Percentiles rank a stretch among this genome's conserved stretches.
phyloP scores from a whole-genome alignment of 1,140 invertebrate species.

The Planococcus citri region DNA sequence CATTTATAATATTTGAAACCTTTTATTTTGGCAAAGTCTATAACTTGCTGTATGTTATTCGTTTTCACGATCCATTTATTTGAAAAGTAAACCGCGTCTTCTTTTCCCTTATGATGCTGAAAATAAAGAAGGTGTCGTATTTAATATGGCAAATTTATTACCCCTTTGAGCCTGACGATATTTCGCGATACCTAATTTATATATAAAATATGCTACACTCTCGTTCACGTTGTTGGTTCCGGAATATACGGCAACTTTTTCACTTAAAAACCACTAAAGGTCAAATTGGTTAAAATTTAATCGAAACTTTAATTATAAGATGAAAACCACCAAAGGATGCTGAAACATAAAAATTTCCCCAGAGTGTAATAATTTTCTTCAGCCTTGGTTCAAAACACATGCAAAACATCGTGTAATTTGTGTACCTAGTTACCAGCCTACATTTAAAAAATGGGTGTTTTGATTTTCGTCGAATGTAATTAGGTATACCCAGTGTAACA shows the following conservation, averaged over 20 bases:
- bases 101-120: conserved; percentile 9
- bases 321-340: not conserved
- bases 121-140: not conserved
- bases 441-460: no score
- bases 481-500: no score
- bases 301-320: not conserved
- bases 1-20: conserved; percentile 6
- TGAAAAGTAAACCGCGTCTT: conserved; percentile 3
- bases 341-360: not conserved
- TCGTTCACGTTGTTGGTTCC: not conserved
- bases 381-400: not conserved
- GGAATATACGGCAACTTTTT: not conserved
- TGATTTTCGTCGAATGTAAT: no score
- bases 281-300: not conserved
- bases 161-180: not conserved
- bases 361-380: not conserved
- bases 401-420: not conserved
- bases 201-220: no score
- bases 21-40: conserved; percentile 4
- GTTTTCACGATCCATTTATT: conserved; percentile 12
- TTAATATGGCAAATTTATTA: not conserved
- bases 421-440: not conserved
- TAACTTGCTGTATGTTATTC: not conserved
- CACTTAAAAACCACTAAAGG: not conserved
- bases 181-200: no score